A percentile compares a stretch with the other conserved stretches of the same genome.
Conservation (phyloP, 2,797 vertebrate genomes). For the Sparus aurata region DNA sequence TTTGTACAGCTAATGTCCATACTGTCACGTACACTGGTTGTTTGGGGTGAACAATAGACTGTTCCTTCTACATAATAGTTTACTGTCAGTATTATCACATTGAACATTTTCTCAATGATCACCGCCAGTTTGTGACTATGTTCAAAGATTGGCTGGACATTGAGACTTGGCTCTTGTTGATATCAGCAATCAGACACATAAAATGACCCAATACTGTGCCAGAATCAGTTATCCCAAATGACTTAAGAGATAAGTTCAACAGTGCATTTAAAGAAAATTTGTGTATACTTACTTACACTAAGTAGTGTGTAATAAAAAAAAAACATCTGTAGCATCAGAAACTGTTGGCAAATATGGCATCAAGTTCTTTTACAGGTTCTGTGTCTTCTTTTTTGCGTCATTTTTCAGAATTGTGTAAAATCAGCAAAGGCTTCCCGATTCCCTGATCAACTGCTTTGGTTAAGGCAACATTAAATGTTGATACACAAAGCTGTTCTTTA, state of each 20-base stretch:
- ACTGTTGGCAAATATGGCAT: neutral
- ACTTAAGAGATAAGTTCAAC: neutral
- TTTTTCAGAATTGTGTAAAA: no score
- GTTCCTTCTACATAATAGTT: neutral
- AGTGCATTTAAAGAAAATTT: neutral
- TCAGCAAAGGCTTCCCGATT: no score
- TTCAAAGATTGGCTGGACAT: constrained; percentile 10
- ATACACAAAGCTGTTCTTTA: neutral
- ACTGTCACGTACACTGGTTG: neutral
- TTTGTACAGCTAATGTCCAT: neutral
- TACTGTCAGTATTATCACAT: neutral
- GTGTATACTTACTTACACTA: no score
- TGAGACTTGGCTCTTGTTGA: constrained; percentile 6
- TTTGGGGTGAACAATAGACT: neutral
- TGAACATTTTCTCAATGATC: neutral
- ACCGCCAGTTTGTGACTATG: neutral
- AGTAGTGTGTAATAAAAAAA: no score
- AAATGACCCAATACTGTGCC: neutral
- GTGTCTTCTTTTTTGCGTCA: no score
- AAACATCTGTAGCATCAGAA: neutral
- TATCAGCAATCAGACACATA: constrained; percentile 13
- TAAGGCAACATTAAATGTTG: neutral
- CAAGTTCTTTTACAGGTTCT: neutral
- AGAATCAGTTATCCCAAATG: constrained; percentile 19
- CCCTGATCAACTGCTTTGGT: neutral